A percentile compares a stretch with the other conserved stretches of the same genome.
phyloP scores from a whole-genome alignment of 2,888 invertebrate genomes.

The Drosophila ezoana region DNA sequence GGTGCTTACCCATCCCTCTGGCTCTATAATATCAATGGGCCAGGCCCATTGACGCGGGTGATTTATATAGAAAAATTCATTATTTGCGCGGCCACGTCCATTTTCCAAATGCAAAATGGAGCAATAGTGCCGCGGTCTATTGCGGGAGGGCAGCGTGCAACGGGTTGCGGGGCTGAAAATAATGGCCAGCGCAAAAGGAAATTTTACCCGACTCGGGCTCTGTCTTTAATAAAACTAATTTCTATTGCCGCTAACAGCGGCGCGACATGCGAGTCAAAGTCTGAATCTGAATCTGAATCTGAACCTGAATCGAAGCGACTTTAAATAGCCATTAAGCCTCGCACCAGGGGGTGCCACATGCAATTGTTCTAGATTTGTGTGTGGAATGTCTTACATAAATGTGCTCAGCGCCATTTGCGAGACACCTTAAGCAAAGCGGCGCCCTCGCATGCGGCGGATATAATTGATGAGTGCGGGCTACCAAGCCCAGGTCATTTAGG shows the following conservation, averaged over 20 bases:
- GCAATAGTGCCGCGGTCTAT: background rate
- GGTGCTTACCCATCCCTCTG: conserved; percentile 6
- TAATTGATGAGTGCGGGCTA: conserved; percentile 73
- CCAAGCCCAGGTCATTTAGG: conserved; percentile 72
- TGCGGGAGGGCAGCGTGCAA: background rate
- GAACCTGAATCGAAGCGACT: conserved; percentile 34
- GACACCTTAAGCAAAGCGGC: conserved; percentile 54
- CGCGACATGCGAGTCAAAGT: conserved; percentile 68
- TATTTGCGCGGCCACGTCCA: conserved; percentile 66
- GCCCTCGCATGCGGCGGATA: conserved; percentile 64
- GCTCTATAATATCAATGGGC: conserved; percentile 66
- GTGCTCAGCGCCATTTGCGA: conserved; percentile 25
- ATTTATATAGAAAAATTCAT: conserved; percentile 79
- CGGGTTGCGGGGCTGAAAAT: conserved; percentile 21
- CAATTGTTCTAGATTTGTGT: conserved; percentile 50
- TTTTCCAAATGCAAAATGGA: conserved; percentile 68
- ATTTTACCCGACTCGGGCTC: conserved; percentile 54
- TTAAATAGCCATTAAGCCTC: conserved; percentile 61
- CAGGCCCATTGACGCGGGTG: conserved; percentile 76
- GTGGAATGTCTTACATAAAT: conserved; percentile 44
- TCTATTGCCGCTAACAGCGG: conserved; percentile 74
- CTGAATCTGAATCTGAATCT: conserved; percentile 34
- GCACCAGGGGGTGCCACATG: conserved; percentile 50
- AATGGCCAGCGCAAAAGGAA: conserved; percentile 64
- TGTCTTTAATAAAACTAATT: conserved; percentile 80